A percentile compares a stretch with the other conserved stretches of the same genome.
Conservation (phyloP, 2,888 invertebrate genomes). For the Sclerodermus sp. region DNA sequence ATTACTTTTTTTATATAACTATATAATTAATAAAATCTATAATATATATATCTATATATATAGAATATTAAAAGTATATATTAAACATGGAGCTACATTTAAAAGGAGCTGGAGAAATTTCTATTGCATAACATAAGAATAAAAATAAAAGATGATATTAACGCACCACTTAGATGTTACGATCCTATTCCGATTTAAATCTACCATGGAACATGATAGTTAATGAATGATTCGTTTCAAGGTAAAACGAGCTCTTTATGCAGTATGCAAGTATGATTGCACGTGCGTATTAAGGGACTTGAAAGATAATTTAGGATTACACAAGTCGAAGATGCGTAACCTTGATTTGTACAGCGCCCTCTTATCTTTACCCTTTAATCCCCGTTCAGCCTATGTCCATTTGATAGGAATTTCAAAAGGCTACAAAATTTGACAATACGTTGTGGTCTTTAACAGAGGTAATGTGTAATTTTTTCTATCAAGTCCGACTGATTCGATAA, state of each 20-base stretch:
- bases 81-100: not conserved
- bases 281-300: slow-evolving; percentile 22
- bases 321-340: slow-evolving; percentile 40
- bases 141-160: no score
- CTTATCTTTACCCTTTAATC: slow-evolving; percentile 13
- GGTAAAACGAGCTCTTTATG: not conserved
- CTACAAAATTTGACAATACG: no score
- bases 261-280: not conserved
- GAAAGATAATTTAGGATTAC: slow-evolving; percentile 34
- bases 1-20: not conserved
- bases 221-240: slow-evolving; percentile 26
- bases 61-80: not conserved
- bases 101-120: no score
- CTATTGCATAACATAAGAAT: no score
- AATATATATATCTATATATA: not conserved
- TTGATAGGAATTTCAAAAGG: no score
- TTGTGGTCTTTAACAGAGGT: no score
- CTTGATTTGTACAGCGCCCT: slow-evolving; percentile 45
- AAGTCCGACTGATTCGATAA: no score
- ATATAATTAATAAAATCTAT: not conserved
- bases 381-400: slow-evolving; percentile 9
- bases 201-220: not conserved
- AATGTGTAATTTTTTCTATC: no score
- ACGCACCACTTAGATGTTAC: no score
- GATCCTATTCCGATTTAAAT: no score